Conservation (phyloP, 1,140 invertebrate genomes). For the Aricia agestis region DNA sequence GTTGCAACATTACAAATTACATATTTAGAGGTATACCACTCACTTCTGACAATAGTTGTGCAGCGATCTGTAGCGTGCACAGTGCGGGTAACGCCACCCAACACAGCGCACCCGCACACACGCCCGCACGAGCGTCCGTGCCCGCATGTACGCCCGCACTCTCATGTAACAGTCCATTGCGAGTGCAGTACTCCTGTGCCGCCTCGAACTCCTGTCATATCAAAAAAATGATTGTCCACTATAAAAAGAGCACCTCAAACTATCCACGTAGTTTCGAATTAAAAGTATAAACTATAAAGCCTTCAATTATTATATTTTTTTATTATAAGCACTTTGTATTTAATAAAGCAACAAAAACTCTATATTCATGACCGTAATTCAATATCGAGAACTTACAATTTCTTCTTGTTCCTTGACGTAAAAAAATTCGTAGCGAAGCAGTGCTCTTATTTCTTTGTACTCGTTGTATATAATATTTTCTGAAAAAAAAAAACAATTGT, state of each 20-base stretch:
- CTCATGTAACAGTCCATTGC: constrained; percentile 48
- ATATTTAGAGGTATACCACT: background rate
- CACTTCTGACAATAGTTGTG: constrained; percentile 45
- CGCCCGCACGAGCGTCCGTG: constrained; percentile 27
- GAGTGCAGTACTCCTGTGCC: constrained; percentile 60
- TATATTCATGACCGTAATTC: background rate
- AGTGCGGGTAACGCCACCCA: constrained; percentile 45
- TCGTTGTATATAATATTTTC: constrained; percentile 61
- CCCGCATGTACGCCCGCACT: constrained; percentile 34
- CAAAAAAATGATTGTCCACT: background rate
- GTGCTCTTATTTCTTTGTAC: constrained; percentile 70
- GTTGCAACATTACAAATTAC: background rate
- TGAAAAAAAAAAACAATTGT: constrained; percentile 44
- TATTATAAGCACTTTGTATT: too few species aligned
- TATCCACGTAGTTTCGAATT: too few species aligned
- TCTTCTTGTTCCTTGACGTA: constrained; percentile 43
- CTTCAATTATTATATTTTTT: too few species aligned
- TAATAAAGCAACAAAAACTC: background rate
- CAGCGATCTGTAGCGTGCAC: constrained; percentile 34
- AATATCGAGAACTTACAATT: constrained; percentile 30
- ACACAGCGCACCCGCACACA: constrained; percentile 31
- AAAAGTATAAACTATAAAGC: too few species aligned
- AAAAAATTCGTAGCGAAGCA: constrained; percentile 78
- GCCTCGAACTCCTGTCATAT: constrained; percentile 72
- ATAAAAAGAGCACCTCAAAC: too few species aligned